Percentiles rank a stretch among this genome's conserved stretches.
Evolutionary conservation across 2,888 invertebrate genomes (phyloP).

Genomic region (Arge pagana): DNA sequence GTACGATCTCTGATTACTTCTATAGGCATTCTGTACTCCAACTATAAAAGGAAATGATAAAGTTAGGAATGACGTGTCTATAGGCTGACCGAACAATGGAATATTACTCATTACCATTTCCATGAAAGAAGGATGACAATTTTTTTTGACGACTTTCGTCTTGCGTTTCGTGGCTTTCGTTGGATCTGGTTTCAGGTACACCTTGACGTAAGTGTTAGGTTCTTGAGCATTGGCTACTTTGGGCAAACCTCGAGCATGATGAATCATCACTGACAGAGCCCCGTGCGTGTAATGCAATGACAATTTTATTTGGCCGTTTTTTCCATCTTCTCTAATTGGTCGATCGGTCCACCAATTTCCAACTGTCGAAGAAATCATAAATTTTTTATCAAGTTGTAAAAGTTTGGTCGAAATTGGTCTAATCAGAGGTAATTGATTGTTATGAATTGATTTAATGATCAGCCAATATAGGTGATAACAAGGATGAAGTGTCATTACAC

Average conservation of each 20-base stretch:
- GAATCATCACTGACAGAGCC: slow-evolving; percentile 79
- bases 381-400: neutral
- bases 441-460: too few species aligned
- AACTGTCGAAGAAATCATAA: slow-evolving; percentile 38
- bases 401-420: neutral
- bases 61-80: slow-evolving; percentile 8
- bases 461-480: too few species aligned
- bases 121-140: slow-evolving; percentile 97
- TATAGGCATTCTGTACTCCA: slow-evolving; percentile 85
- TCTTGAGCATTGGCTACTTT: slow-evolving; percentile 78
- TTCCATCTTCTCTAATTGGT: slow-evolving; percentile 49
- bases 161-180: slow-evolving; percentile 93
- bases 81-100: slow-evolving; percentile 7
- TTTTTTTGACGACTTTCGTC: slow-evolving; percentile 89
- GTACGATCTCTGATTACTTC: slow-evolving; percentile 76
- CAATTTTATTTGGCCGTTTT: slow-evolving; percentile 77
- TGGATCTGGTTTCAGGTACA: slow-evolving; percentile 90
- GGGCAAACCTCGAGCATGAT: slow-evolving; percentile 89
- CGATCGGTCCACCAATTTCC: slow-evolving; percentile 56
- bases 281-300: slow-evolving; percentile 77
- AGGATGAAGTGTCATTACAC: too few species aligned
- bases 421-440: too few species aligned
- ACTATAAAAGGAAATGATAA: slow-evolving; percentile 59
- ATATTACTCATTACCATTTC: slow-evolving; percentile 74
- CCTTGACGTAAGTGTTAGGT: slow-evolving; percentile 89